Conservation (phyloP, 2,888 invertebrate species). For the Andrena bucephala region DNA sequence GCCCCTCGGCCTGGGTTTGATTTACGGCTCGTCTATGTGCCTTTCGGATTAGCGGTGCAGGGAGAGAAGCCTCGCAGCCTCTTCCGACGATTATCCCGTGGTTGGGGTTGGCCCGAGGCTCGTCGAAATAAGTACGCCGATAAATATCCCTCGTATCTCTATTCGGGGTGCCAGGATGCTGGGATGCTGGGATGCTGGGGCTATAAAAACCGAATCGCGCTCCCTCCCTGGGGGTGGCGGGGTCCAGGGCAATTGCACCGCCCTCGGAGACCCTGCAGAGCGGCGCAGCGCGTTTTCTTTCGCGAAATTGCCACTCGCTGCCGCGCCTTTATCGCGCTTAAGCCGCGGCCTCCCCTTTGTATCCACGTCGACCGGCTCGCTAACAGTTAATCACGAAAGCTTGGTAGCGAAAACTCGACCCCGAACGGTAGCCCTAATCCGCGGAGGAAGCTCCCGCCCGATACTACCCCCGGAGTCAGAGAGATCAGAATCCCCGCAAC, state of each 20-base stretch:
- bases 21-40: slow-evolving; percentile 70
- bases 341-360: slow-evolving; percentile 28
- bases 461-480: slow-evolving; percentile 11
- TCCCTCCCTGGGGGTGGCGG: neutral
- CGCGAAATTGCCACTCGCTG: slow-evolving; percentile 40
- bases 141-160: slow-evolving; percentile 63
- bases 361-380: slow-evolving; percentile 13
- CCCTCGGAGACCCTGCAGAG: slow-evolving; percentile 3
- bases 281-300: slow-evolving; percentile 46
- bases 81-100: slow-evolving; percentile 76
- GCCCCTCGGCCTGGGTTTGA: slow-evolving; percentile 41
- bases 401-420: slow-evolving; percentile 37
- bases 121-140: slow-evolving; percentile 72
- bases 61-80: slow-evolving; percentile 47
- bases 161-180: slow-evolving; percentile 40
- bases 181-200: slow-evolving; percentile 42
- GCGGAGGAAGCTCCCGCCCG: slow-evolving; percentile 2
- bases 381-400: slow-evolving; percentile 39
- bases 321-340: slow-evolving; percentile 35
- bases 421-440: slow-evolving; percentile 29
- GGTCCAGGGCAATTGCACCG: slow-evolving; percentile 28
- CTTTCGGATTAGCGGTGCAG: slow-evolving; percentile 73
- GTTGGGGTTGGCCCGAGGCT: slow-evolving; percentile 36
- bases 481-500: slow-evolving; percentile 37
- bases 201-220: slow-evolving; percentile 60